Percentiles rank a stretch among this genome's conserved stretches.
phyloP scores from a whole-genome alignment of 2,797 vertebrate genomes.

The Sarcoramphus papa region DNA sequence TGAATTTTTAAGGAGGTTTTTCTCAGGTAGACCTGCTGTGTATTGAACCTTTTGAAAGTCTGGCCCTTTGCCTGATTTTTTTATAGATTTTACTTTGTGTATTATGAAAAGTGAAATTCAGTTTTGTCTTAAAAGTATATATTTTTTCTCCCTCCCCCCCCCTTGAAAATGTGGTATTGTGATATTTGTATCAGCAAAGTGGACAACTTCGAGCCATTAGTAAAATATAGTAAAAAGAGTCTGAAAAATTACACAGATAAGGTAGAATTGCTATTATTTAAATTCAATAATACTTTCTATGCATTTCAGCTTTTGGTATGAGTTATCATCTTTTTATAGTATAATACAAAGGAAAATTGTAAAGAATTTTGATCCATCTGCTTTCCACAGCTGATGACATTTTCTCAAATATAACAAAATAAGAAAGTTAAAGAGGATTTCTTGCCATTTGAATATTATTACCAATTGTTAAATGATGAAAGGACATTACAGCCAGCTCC shows the following conservation, averaged over 20 bases:
- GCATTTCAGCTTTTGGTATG: not conserved
- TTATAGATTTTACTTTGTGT: not conserved
- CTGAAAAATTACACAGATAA: not conserved
- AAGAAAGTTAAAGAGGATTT: not conserved
- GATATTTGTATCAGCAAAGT: not conserved
- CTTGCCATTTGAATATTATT: slow-evolving; percentile 6
- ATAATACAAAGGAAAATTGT: not conserved
- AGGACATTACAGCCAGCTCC: not conserved
- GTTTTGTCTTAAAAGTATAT: not conserved
- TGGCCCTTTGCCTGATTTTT: not conserved
- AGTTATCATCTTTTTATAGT: not conserved
- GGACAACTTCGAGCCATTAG: not conserved
- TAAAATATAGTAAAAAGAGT: not conserved
- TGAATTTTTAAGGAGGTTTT: not conserved
- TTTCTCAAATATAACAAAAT: not conserved
- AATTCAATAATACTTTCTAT: not conserved
- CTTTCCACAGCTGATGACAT: not conserved
- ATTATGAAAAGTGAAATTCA: not conserved
- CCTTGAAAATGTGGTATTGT: not conserved
- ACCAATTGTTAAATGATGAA: not conserved
- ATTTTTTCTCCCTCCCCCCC: not conserved
- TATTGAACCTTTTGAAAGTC: not conserved
- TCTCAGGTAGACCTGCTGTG: not conserved
- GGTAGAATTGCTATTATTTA: not conserved
- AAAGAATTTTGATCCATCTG: not conserved